phyloP scores from a whole-genome alignment of 2,888 invertebrate species.

The Phyllotreta cruciferae region DNA sequence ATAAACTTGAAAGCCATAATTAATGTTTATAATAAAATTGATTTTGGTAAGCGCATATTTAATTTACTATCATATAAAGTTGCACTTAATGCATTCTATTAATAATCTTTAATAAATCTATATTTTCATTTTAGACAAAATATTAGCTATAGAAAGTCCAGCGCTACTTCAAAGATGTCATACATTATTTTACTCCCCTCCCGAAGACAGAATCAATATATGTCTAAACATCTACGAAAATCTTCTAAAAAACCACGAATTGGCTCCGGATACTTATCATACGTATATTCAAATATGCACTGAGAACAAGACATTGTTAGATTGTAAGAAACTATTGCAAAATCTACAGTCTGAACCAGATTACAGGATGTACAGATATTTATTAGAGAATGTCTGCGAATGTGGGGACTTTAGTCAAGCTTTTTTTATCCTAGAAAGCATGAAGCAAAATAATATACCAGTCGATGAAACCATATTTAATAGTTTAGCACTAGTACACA shows the following conservation, averaged over 20 bases:
- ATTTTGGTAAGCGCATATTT: slow-evolving; percentile 14
- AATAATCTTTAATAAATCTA: neutral
- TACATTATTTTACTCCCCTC: slow-evolving; percentile 63
- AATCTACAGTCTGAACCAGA: slow-evolving; percentile 63
- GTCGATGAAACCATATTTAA: slow-evolving; percentile 68
- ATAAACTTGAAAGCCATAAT: slow-evolving; percentile 9
- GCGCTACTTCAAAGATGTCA: slow-evolving; percentile 66
- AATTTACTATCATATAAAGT: neutral
- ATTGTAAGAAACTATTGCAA: slow-evolving; percentile 60
- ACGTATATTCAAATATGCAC: slow-evolving; percentile 66
- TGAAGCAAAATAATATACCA: slow-evolving; percentile 64
- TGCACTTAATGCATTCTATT: neutral
- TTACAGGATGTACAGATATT: slow-evolving; percentile 64
- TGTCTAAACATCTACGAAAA: slow-evolving; percentile 65
- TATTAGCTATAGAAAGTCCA: slow-evolving; percentile 60
- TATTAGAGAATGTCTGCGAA: slow-evolving; percentile 66
- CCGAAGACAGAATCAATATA: slow-evolving; percentile 61
- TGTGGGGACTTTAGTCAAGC: slow-evolving; percentile 66
- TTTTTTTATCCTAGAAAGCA: slow-evolving; percentile 66
- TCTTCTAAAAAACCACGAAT: slow-evolving; percentile 59
- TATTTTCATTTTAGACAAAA: slow-evolving; percentile 39
- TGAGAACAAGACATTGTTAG: slow-evolving; percentile 64
- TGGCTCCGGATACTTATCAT: slow-evolving; percentile 64
- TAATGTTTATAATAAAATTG: slow-evolving; percentile 10
- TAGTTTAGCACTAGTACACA: slow-evolving; percentile 68